These are phyloP conservation scores for Chelonus formosanus DNA, from an alignment of 2,888 invertebrate species.

Conservation along the genomic window DNA sequence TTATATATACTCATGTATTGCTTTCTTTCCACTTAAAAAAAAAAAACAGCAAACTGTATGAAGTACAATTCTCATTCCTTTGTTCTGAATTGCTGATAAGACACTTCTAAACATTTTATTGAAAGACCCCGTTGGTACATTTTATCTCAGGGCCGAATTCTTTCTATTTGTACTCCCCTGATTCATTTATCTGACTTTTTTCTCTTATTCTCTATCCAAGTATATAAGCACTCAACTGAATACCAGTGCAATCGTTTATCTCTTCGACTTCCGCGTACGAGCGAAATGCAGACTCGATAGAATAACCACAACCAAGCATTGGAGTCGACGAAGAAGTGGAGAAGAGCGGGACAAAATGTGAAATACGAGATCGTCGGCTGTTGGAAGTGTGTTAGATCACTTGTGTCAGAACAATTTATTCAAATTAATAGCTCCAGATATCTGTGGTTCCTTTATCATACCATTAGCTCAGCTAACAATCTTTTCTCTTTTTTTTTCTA, in stretches of 20 bases:
- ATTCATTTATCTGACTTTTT: constrained; percentile 15
- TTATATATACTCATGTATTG: too few relatives aligned
- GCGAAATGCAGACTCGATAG: constrained; percentile 27
- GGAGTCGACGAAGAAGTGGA: constrained; percentile 8
- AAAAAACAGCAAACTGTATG: too few relatives aligned
- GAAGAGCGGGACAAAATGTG: constrained; percentile 31
- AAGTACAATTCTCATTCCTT: constrained; percentile 12
- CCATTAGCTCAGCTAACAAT: constrained; percentile 9
- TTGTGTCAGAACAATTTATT: constrained; percentile 54
- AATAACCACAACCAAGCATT: constrained; percentile 11
- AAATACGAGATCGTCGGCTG: constrained; percentile 39
- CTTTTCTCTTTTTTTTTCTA: not conserved
- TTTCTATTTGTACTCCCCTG: constrained; percentile 21
- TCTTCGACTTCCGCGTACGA: constrained; percentile 38
- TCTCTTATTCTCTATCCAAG: constrained; percentile 26
- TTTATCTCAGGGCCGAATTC: constrained; percentile 30
- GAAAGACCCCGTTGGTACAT: constrained; percentile 8
- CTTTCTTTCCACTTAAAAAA: too few relatives aligned
- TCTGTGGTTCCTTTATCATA: constrained; percentile 23
- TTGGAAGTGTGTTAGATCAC: constrained; percentile 39
- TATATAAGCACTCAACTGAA: constrained; percentile 12
- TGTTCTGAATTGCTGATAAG: constrained; percentile 7
- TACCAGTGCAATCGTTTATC: constrained; percentile 37
- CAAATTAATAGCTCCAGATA: constrained; percentile 53
- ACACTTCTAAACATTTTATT: constrained; percentile 12